Evolutionary conservation across 2,797 vertebrate species (phyloP).

Genomic region (Cynodonichthys magdalenae): DNA sequence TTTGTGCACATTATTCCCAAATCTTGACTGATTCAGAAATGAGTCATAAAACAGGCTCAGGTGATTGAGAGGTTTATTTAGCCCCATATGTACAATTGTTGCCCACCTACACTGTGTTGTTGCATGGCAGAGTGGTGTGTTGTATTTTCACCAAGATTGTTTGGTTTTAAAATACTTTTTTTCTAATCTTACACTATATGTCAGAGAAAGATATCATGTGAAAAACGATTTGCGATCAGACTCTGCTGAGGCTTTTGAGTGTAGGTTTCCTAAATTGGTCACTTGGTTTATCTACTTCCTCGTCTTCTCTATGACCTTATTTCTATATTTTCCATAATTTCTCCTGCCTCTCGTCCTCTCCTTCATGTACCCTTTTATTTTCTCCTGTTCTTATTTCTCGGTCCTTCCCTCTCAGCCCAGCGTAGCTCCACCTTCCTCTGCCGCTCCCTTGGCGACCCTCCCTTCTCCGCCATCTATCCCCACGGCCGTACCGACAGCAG

Average conservation of each 20-base stretch:
- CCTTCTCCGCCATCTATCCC: conserved; percentile 80
- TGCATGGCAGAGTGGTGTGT: too few relatives aligned
- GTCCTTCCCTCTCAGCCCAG: conserved; percentile 74
- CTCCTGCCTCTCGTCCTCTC: conserved; percentile 15
- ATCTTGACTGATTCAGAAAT: neutral
- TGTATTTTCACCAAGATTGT: too few relatives aligned
- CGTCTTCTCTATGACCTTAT: conserved; percentile 31
- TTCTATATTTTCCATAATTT: conserved; percentile 4
- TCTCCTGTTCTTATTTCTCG: conserved; percentile 59
- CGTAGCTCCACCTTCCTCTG: conserved; percentile 78
- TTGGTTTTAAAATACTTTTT: too few relatives aligned
- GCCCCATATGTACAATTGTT: too few relatives aligned
- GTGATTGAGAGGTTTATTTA: too few relatives aligned
- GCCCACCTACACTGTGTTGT: neutral
- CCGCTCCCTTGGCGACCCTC: conserved; percentile 68
- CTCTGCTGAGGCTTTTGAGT: neutral
- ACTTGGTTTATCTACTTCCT: conserved; percentile 27
- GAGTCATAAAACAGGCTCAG: too few relatives aligned
- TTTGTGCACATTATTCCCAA: neutral
- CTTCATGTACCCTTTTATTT: conserved; percentile 24
- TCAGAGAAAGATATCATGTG: conserved; percentile 2
- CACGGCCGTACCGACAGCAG: conserved; percentile 80
- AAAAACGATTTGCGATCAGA: conserved; percentile 31
- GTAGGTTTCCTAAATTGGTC: conserved; percentile 9
- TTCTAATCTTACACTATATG: conserved; percentile 9